A percentile compares a stretch with the other conserved stretches of the same genome.
Evolutionary conservation across 2,113 vertebrate genomes (phyloP).

Genomic region (Pelobates fuscus): DNA sequence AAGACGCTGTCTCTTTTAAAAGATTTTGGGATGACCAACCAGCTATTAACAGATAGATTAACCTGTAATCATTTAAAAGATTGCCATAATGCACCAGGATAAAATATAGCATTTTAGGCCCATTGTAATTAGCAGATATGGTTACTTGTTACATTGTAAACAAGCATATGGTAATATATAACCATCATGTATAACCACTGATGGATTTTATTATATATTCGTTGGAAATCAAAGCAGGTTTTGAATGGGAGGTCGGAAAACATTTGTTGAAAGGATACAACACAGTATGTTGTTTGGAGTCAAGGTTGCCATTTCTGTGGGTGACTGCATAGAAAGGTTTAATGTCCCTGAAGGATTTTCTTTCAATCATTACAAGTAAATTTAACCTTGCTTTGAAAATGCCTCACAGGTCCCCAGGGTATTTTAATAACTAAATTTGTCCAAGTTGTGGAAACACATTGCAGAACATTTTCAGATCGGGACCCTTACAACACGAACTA

Average conservation of each 20-base stretch:
- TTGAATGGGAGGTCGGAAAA: conserved; percentile 11
- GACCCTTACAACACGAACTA: background rate
- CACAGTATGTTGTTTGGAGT: conserved; percentile 24
- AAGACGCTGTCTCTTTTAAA: too few species aligned
- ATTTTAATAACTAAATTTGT: conserved; percentile 31
- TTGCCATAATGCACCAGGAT: too few species aligned
- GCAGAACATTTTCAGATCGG: conserved; percentile 8
- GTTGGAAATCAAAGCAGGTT: conserved; percentile 2
- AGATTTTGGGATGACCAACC: too few species aligned
- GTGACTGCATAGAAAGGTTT: conserved; percentile 38
- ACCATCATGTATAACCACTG: too few species aligned
- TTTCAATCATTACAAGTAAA: conserved; percentile 41
- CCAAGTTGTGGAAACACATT: background rate
- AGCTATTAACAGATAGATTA: too few species aligned
- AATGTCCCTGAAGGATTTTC: conserved; percentile 42
- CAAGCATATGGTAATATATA: too few species aligned
- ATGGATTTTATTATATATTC: too few species aligned
- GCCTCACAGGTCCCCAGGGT: conserved; percentile 23
- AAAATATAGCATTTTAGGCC: too few species aligned
- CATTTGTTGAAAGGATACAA: conserved; percentile 20
- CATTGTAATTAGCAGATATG: too few species aligned
- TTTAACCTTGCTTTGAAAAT: conserved; percentile 38
- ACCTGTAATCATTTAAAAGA: too few species aligned
- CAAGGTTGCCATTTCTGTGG: conserved; percentile 39
- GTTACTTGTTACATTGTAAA: too few species aligned